These are phyloP conservation scores for Aegithalos caudatus DNA, from an alignment of 2,113 vertebrate genomes.

Conservation along the genomic window DNA sequence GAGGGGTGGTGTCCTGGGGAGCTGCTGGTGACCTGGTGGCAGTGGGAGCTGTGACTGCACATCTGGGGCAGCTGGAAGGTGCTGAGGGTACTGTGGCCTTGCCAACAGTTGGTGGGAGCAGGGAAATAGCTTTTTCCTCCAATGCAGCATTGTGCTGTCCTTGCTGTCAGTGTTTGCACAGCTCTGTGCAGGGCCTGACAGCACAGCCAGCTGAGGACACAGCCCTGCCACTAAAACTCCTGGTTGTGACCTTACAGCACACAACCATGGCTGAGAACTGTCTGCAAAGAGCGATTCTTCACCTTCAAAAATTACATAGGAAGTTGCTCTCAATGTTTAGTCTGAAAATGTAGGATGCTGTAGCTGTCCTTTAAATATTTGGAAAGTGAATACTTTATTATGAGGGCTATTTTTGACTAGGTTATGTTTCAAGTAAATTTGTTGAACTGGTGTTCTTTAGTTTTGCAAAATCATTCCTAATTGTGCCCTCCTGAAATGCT, in stretches of 20 bases:
- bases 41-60: not conserved
- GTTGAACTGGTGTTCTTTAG: not conserved
- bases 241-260: not conserved
- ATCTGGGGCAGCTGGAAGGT: not conserved
- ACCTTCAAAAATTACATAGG: not conserved
- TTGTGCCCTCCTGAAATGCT: not conserved
- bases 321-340: not conserved
- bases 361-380: not conserved
- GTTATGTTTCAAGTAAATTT: not conserved
- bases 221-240: fast-evolving
- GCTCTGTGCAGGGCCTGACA: not conserved
- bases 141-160: fast-evolving
- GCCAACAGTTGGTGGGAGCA: not conserved
- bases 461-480: not conserved
- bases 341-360: not conserved
- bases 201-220: not conserved
- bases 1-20: not conserved
- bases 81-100: not conserved
- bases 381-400: not conserved
- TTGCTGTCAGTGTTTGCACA: not conserved
- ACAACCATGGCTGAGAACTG: not conserved
- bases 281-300: not conserved
- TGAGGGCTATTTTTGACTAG: not conserved
- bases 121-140: not conserved
- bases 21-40: not conserved